Evolutionary conservation across 2,888 invertebrate species (phyloP), one percentile per base, ranked within the genome.

Genomic region (Drosophila meridionalis): DNA sequence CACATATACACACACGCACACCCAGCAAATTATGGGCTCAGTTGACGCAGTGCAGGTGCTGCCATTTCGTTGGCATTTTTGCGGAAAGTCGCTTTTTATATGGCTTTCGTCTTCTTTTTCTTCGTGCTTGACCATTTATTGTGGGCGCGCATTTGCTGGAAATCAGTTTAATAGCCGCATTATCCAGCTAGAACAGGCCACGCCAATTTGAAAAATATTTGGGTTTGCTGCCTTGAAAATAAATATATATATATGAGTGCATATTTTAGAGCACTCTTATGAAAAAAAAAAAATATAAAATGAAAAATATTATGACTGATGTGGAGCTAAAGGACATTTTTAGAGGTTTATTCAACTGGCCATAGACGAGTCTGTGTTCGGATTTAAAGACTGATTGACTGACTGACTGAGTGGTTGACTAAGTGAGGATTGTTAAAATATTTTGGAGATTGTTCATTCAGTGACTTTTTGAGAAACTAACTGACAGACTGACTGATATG

Each of bases 1-100:
- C 48, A 11, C 20, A 4, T 72, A 73, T 60, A 69, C 76, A 75
- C 75, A 61, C 64, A 62, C 6, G 48, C 72, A 70, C 47, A 60
- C 72, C 68, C 70, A 60, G 59, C 62, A 70, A 80, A 86, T 77
- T 77, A 71, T 57, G 66, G 68, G 68, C 73, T 53, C 45, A 59
- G 67, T 61, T 80, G 81, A 83, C 78, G 87, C 87, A 83, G 70
- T 89, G 81, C 84, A 86, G 78, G 81, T 83, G 83, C 69, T 60
- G 69, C 62, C 76, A 70, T 81, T 81, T 87, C 57, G 32, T 45
- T 32, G 32, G 63, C 61, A 67, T 65, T 71, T 69, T 70, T 70
- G 65, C 47, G 58, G 64, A 73, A 60, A 65, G 56, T 64, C 59
- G 53, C 57, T 40, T 66, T 77, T 83, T 66, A 69, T 69, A 61